Percentiles rank a stretch among this genome's conserved stretches.
Evolutionary conservation across 2,113 vertebrate species (phyloP).

Genomic region (Mormyrus lacerda): DNA sequence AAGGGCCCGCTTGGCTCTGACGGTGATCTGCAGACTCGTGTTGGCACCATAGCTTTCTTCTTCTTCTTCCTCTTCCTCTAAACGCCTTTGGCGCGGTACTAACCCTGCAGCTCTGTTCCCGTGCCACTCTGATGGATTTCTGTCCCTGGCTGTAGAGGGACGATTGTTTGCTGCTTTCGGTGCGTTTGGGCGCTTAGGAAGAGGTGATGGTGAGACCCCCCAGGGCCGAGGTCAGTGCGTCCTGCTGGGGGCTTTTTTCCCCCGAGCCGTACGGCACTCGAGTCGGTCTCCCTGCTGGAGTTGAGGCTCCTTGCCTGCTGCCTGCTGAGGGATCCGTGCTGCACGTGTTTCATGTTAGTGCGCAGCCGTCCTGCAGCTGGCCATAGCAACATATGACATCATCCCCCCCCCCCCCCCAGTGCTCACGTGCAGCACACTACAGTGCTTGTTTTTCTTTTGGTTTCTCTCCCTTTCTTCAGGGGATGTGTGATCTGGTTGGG

Average conservation of each 20-base stretch:
- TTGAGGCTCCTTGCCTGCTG: neutral
- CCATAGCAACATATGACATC: slow-evolving; percentile 69
- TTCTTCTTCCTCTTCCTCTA: neutral
- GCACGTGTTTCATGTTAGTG: slow-evolving; percentile 59
- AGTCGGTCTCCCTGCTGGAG: neutral
- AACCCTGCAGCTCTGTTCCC: neutral
- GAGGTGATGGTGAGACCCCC: neutral
- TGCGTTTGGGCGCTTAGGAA: neutral
- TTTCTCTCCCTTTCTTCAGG: slow-evolving; percentile 25
- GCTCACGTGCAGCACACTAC: slow-evolving; percentile 48
- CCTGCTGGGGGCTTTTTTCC: neutral
- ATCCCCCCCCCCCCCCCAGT: slow-evolving; percentile 51
- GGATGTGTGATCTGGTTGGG: neutral
- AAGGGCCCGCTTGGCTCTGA: neutral
- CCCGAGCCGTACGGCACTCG: neutral
- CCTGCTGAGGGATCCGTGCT: slow-evolving; percentile 28
- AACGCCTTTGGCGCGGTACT: neutral
- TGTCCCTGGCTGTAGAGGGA: neutral
- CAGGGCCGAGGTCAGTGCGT: neutral
- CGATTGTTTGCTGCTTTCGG: neutral
- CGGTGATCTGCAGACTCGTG: neutral
- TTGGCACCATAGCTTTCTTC: neutral
- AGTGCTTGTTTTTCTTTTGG: slow-evolving; percentile 35
- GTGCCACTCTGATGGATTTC: neutral
- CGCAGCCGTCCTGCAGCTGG: slow-evolving; percentile 60